Evolutionary conservation across 2,797 vertebrate genomes (phyloP), one percentile per base, ranked within the genome.

Genomic region (Crocodylus rhombifer): DNA sequence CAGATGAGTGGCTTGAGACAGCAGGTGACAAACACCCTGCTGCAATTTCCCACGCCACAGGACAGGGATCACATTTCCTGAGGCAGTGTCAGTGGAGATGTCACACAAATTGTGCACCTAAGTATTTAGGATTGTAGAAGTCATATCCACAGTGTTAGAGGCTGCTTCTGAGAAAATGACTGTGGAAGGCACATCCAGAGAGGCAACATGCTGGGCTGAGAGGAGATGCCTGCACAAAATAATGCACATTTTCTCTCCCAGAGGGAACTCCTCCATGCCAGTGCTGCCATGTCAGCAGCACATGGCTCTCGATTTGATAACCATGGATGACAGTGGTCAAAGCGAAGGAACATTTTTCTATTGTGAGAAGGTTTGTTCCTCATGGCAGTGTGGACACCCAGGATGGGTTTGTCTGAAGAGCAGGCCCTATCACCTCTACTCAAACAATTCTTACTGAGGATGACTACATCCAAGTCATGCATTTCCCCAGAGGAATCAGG

Each of bases 401-500:
- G 20, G 10, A 36, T 36, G 67, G 33, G 5, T 23, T 21, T 69
- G 14, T 69, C 23, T 69, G 11, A 36, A 69, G 21, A 69, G 33
- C 67, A 42, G 20, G 23, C 67, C 33, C 21, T 20, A 12, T 42
- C 20, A 18, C 9, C 28, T 33, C 55, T 51, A 1, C 6, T 71
- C 1, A 81, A 67, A 18, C 5, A 65, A 83, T 10, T 21, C 5
- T 15, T 20, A 1, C 1, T 16, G 33, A 73, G 8, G 64, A 82
- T 67, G 84, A 42, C 0, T 30, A 51, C 13, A 51, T 75, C 73
- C n/a, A 42, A 84, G 80, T 13, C 18, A 56, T 1, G 1, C 1
- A 0, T 7, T 36, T 69, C 67, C 10, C 55, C 4, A 4, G 42
- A 7, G 4, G 12, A 14, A 89, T 58, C 16, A 80, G 65, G 9